phyloP scores from a whole-genome alignment of 2,797 vertebrate genomes.

The Loriculus beryllinus region DNA sequence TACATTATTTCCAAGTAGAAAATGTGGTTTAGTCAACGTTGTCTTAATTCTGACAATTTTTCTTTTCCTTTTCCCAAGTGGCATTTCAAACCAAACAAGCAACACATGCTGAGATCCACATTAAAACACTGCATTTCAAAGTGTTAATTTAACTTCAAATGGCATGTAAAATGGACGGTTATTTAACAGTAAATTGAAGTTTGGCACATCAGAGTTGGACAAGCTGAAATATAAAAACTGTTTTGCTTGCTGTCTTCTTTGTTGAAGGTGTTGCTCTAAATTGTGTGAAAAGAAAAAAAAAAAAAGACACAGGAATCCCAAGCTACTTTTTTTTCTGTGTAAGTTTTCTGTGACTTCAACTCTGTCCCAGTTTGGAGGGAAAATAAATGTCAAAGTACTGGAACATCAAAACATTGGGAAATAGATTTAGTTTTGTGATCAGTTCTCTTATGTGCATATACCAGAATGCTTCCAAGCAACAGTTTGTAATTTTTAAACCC shows the following conservation, averaged over 20 bases:
- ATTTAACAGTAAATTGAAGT: not conserved
- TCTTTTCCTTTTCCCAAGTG: not conserved
- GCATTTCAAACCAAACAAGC: not conserved
- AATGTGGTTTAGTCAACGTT: not conserved
- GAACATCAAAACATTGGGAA: not conserved
- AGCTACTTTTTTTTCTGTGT: accelerated
- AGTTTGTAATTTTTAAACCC: not conserved
- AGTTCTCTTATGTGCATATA: not conserved
- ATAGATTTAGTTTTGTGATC: not conserved
- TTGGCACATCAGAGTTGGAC: not conserved
- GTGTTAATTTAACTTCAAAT: slow-evolving; percentile 10
- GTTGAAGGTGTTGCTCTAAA: accelerated
- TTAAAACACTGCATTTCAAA: not conserved
- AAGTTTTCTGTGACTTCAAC: not conserved
- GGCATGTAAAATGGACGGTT: not conserved
- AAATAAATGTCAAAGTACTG: not conserved
- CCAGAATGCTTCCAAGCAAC: not conserved
- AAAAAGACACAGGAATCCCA: accelerated
- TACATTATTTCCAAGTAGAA: not conserved
- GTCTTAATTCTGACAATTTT: not conserved
- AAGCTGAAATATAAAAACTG: not conserved
- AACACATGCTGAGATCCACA: not conserved
- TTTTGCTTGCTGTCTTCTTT: not conserved
- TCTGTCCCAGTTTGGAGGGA: not conserved
- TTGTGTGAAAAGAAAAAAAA: not conserved